Conservation (phyloP, 2,888 invertebrate genomes). For the Hypolimnas misippus region DNA sequence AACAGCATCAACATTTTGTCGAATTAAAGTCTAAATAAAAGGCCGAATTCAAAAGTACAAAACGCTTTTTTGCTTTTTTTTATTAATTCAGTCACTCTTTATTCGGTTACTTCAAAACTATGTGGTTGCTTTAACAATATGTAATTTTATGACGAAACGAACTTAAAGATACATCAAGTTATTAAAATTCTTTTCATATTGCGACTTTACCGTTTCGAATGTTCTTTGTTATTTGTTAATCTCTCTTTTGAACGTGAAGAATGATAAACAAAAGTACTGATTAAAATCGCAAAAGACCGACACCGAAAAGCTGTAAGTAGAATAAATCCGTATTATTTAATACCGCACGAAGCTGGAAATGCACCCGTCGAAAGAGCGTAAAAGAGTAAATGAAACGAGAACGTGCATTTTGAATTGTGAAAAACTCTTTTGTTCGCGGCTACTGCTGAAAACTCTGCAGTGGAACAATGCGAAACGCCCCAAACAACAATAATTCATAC, state of each 20-base stretch:
- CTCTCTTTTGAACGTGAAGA: not conserved
- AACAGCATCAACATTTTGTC: too few species aligned
- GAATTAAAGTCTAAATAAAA: too few species aligned
- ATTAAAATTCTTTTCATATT: too few species aligned
- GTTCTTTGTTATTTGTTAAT: not conserved
- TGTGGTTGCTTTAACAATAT: too few species aligned
- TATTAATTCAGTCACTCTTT: too few species aligned
- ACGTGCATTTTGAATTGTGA: constrained; percentile 81
- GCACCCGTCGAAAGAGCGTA: constrained; percentile 78
- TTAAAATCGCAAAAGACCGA: constrained; percentile 37
- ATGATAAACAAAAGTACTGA: constrained; percentile 26
- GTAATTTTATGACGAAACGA: too few species aligned
- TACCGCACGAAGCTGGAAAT: constrained; percentile 77
- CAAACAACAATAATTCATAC: constrained; percentile 84
- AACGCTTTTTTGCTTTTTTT: too few species aligned
- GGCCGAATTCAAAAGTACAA: too few species aligned
- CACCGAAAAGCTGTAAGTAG: constrained; percentile 67
- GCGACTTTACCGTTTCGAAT: too few species aligned
- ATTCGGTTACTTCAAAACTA: too few species aligned
- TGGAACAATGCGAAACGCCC: constrained; percentile 78
- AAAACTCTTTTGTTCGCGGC: constrained; percentile 80
- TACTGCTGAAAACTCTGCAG: constrained; percentile 70
- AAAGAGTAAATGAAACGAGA: constrained; percentile 83
- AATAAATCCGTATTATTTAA: constrained; percentile 78
- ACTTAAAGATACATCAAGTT: too few species aligned